These are phyloP conservation scores for Dimorphilus gyrociliatus DNA, from an alignment of 2,888 invertebrate species.

Conservation along the genomic window DNA sequence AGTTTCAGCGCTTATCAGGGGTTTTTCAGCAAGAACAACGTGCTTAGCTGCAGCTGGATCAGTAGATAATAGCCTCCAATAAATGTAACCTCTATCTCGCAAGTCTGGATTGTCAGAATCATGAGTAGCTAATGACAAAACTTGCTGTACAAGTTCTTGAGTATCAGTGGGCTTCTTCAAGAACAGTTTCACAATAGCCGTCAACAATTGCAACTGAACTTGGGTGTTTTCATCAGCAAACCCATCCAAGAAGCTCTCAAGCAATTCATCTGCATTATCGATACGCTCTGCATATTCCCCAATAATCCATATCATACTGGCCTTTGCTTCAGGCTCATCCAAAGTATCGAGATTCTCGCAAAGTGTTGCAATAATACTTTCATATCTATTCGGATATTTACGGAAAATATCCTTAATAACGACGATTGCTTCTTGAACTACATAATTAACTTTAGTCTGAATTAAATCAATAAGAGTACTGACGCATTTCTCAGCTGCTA, in stretches of 20 bases:
- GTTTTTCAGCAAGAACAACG: constrained; percentile 95
- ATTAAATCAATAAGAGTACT: constrained; percentile 90
- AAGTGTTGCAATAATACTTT: constrained; percentile 94
- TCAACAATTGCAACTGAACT: constrained; percentile 78
- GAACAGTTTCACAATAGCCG: constrained; percentile 95
- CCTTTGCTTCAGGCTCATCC: constrained; percentile 96
- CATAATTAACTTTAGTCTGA: constrained; percentile 98
- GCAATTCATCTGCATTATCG: constrained; percentile 92
- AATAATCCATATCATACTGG: constrained; percentile 77
- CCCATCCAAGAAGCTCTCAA: constrained; percentile 93
- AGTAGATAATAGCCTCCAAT: constrained; percentile 93
- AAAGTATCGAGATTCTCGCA: constrained; percentile 96
- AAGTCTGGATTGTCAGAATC: constrained; percentile 95
- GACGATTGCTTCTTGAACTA: constrained; percentile 97
- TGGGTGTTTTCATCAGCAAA: constrained; percentile 92
- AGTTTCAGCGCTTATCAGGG: constrained; percentile 95
- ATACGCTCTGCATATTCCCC: constrained; percentile 98
- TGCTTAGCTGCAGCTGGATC: constrained; percentile 99
- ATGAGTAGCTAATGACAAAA: constrained; percentile 43
- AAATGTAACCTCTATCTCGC: constrained; percentile 93
- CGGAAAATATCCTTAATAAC: constrained; percentile 66
- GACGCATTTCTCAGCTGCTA: constrained; percentile 93
- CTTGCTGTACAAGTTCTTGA: constrained; percentile 90
- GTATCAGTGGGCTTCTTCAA: constrained; percentile 94
- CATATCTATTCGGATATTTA: constrained; percentile 96